Evolutionary conservation across 2,797 vertebrate genomes (phyloP).

Genomic region (Anguilla marmorata): DNA sequence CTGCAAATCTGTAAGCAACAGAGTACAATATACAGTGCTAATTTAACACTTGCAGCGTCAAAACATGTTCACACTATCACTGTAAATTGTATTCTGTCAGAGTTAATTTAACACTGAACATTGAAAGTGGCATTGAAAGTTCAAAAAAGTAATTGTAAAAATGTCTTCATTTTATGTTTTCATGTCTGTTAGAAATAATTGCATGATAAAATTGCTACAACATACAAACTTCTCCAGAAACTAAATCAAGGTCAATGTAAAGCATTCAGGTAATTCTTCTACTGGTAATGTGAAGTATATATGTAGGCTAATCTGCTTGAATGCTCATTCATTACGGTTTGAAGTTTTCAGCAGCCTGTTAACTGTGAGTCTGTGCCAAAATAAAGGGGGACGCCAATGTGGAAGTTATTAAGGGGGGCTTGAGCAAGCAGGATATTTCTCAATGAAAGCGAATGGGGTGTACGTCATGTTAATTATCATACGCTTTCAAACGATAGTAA

Average conservation of each 20-base stretch:
- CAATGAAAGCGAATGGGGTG: slow-evolving; percentile 30
- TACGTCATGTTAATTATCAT: slow-evolving; percentile 37
- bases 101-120: not conserved
- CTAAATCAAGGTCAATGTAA: not conserved
- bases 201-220: not conserved
- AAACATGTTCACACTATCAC: not conserved
- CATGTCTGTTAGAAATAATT: not conserved
- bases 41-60: not conserved
- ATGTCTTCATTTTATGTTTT: not conserved
- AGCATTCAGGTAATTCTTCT: not conserved
- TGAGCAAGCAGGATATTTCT: slow-evolving; percentile 23
- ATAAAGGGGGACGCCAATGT: slow-evolving; percentile 6
- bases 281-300: not conserved
- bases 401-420: slow-evolving; percentile 32
- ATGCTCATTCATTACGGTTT: not conserved
- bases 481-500: slow-evolving; percentile 23
- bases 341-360: slow-evolving; percentile 8
- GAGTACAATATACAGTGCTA: not conserved
- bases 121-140: not conserved
- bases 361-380: not conserved
- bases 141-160: not conserved
- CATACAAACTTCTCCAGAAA: not conserved
- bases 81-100: not conserved
- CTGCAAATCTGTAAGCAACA: not conserved
- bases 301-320: slow-evolving; percentile 14